A percentile compares a stretch with the other conserved stretches of the same genome.
phyloP scores from a whole-genome alignment of 2,888 invertebrate genomes.

The Cenopis cana region DNA sequence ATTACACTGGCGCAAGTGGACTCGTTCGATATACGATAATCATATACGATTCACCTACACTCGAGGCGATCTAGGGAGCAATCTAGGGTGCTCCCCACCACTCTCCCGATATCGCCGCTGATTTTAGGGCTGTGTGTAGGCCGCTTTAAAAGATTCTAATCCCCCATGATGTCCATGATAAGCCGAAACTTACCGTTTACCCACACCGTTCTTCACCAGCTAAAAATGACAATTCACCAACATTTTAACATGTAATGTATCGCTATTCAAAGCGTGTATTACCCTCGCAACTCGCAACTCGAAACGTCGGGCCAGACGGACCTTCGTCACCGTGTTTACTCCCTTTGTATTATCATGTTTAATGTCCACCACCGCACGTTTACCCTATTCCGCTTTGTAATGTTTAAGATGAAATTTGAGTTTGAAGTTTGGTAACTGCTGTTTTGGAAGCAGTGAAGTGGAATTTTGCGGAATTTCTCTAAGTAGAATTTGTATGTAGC shows the following conservation, averaged over 20 bases:
- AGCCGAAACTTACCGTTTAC: not conserved
- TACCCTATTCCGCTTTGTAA: constrained; percentile 20
- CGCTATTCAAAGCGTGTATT: constrained; percentile 4
- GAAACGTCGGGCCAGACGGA: constrained; percentile 8
- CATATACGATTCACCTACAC: too few species aligned
- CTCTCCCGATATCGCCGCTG: too few species aligned
- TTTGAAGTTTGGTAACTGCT: not conserved
- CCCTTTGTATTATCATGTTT: constrained; percentile 35
- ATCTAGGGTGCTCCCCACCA: too few species aligned
- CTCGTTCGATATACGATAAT: too few species aligned
- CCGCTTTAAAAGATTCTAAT: not conserved
- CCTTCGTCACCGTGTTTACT: constrained; percentile 36
- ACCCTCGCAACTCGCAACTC: not conserved
- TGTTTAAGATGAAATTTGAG: constrained; percentile 17
- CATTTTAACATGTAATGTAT: constrained; percentile 1
- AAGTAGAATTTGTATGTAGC: too few species aligned
- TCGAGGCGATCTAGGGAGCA: too few species aligned
- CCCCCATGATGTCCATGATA: too few species aligned
- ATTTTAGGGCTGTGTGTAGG: too few species aligned
- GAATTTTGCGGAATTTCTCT: not conserved
- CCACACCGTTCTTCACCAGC: not conserved
- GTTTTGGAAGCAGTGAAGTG: not conserved
- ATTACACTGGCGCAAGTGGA: too few species aligned
- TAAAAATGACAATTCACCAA: constrained; percentile 20
- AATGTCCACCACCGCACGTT: constrained; percentile 32